Evolutionary conservation across 2,113 vertebrate species (phyloP).

Genomic region (Danio rerio): GRCz12tu NC_133189.1:53872001-53872500

Average conservation of each 20-base stretch:
- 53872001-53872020: too few relatives aligned
- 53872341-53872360: slow-evolving; percentile 98
- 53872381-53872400: slow-evolving; percentile 59
- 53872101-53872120: too few relatives aligned
- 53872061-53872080: too few relatives aligned
- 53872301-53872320: slow-evolving; percentile 70
- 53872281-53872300: slow-evolving; percentile 50
- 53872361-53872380: slow-evolving; percentile 93
- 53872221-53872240: slow-evolving; percentile 89
- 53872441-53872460: slow-evolving; percentile 30
- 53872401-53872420: slow-evolving; percentile 61
- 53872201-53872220: slow-evolving; percentile 95
- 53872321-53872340: slow-evolving; percentile 95
- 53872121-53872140: too few relatives aligned
- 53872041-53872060: too few relatives aligned
- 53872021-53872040: too few relatives aligned
- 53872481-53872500: background rate
- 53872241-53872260: slow-evolving; percentile 45
- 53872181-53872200: slow-evolving; percentile 98
- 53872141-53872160: too few relatives aligned
- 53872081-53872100: too few relatives aligned
- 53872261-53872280: slow-evolving; percentile 3
- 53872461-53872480: background rate
- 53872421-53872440: slow-evolving; percentile 47
- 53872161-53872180: slow-evolving; percentile 29